Base-by-base conservation (phyloP, 1,140 invertebrate genomes). In the Saccostrea glomerata region DNA sequence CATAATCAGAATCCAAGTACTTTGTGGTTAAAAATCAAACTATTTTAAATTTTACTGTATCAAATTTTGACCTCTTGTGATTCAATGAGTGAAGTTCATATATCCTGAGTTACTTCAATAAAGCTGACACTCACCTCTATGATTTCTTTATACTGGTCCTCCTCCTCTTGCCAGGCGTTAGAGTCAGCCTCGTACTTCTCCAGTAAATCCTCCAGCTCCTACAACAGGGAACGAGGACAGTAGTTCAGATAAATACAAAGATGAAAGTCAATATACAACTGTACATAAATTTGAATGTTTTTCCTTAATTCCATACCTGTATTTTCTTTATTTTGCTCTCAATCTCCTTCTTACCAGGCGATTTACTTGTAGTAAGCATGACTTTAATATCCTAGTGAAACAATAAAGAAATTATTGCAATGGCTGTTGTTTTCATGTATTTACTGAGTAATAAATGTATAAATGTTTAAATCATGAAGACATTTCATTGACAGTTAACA, bases 131-230 rank as follows among this genome's bases (percentile, higher is more conserved):
- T 47, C 47, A 91, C 91, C 56, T 91, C 85, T 54, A 93, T 86
- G 63, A 90, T 92, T 60, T 93, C 94, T 87, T 96, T 96, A 0
- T 96, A 93, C 17, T 91, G 88, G 70, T 88, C 84, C 55, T 93
- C 92, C 23, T 91, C 91, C 63, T 89, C 63, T 89, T 92, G 84
- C 83, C 92, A 91, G 15, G 88, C 86, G 84, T 91, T 86, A 30
- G 91, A 88, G 58, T 93, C 89, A 0, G 86, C 85, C 4, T 92
- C 88, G 58, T 91, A 90, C 11, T 92, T 89, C 56, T 94, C 92
- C 12, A 94, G 36, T 30, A 90, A 91, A 91, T 97, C 96, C 91
- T 97, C 97, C 56, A 95, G 90, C 84, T 94, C 93, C 95, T 95
- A 91, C 77, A 82, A 82, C 77, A 82, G 30, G 30, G 30, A 1